A percentile compares a stretch with the other conserved stretches of the same genome.
Conservation (phyloP, 2,888 invertebrate genomes). For the Pherbina coryleti region DNA sequence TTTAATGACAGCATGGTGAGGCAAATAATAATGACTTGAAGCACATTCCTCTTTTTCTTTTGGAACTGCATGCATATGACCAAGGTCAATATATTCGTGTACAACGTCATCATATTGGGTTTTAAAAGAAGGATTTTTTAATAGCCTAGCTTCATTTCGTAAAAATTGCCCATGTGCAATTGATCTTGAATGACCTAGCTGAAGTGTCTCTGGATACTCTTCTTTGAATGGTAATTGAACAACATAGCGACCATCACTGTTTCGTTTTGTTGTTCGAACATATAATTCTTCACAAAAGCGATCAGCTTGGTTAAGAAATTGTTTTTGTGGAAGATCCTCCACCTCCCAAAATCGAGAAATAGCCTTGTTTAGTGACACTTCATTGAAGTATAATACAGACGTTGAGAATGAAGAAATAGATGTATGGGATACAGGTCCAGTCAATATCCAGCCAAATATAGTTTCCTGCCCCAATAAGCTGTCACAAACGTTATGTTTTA, state of each 20-base stretch:
- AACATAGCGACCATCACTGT: slow-evolving; percentile 4
- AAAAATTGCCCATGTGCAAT: slow-evolving; percentile 5
- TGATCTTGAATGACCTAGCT: neutral
- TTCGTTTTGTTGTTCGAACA: neutral
- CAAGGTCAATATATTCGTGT: neutral
- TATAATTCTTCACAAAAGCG: slow-evolving; percentile 22
- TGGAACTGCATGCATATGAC: slow-evolving; percentile 1
- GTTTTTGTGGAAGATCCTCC: slow-evolving; percentile 26
- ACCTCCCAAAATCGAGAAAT: slow-evolving; percentile 39
- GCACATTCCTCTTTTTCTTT: too few relatives aligned
- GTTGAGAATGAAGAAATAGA: neutral
- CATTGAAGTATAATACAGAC: neutral
- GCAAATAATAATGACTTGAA: too few relatives aligned
- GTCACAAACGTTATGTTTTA: neutral
- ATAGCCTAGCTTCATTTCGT: slow-evolving; percentile 6
- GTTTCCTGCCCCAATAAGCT: neutral
- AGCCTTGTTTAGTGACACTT: slow-evolving; percentile 20
- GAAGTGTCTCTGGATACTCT: neutral
- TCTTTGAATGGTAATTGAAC: slow-evolving; percentile 7
- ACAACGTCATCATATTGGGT: neutral
- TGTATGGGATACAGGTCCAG: neutral
- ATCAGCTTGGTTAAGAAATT: neutral
- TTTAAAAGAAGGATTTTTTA: neutral
- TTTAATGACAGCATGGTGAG: too few relatives aligned
- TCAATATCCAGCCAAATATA: neutral